These are phyloP conservation scores for Fragum fragum DNA, from an alignment of 2,888 invertebrate species.

Conservation along the genomic window DNA sequence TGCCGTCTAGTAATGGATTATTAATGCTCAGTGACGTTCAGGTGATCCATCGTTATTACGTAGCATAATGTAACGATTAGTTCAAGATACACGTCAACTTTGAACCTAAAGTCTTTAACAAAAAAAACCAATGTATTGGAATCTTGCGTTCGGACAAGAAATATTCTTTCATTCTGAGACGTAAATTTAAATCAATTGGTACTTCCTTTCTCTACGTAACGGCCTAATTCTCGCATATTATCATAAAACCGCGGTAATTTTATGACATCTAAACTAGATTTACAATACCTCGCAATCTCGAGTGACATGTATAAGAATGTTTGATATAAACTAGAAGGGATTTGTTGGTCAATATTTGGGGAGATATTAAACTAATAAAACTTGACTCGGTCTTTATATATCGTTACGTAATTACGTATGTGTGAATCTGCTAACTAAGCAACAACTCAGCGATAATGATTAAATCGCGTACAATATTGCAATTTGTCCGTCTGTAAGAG, in stretches of 20 bases:
- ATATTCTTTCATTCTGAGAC: no score
- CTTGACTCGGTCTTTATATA: neutral
- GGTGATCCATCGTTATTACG: no score
- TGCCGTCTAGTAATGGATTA: no score
- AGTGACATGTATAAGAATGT: conserved; percentile 24
- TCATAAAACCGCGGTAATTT: conserved; percentile 5
- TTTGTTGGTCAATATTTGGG: conserved; percentile 18
- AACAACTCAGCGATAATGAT: neutral
- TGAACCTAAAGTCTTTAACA: no score
- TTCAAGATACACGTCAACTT: no score
- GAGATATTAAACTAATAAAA: neutral
- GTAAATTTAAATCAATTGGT: no score
- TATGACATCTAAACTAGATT: conserved; percentile 25
- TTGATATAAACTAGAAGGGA: conserved; percentile 8
- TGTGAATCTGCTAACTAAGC: neutral
- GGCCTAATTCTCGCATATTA: no score
- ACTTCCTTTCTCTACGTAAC: no score
- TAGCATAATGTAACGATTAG: no score
- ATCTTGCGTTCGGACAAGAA: no score
- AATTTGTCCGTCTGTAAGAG: neutral
- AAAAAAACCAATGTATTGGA: no score
- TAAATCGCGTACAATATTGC: neutral
- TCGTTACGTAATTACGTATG: neutral
- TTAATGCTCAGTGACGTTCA: no score
- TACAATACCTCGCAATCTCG: neutral